Percentiles rank a stretch among this genome's conserved stretches.
These are phyloP conservation scores for Rhinolophus sinicus DNA, from an alignment of 2,113 vertebrate species.

Conservation along the genomic window DNA sequence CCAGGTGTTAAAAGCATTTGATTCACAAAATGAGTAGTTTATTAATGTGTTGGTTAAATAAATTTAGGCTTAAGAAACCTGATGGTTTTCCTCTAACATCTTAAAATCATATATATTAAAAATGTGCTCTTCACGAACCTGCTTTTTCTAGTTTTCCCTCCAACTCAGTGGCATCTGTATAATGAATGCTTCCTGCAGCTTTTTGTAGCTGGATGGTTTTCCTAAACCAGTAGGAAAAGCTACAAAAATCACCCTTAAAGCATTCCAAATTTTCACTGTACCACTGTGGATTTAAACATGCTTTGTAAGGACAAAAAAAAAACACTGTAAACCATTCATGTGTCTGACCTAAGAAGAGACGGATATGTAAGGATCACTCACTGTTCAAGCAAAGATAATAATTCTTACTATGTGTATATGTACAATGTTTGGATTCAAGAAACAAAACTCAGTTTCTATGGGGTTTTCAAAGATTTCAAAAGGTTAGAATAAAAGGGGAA, in stretches of 20 bases:
- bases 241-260: not conserved
- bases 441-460: not conserved
- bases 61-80: not conserved
- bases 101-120: not conserved
- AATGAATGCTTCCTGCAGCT: not conserved
- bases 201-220: not conserved
- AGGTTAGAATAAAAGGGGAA: not conserved
- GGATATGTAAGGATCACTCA: not conserved
- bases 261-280: not conserved
- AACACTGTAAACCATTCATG: not conserved
- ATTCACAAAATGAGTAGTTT: constrained; percentile 2
- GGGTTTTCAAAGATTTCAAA: constrained; percentile 29
- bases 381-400: not conserved
- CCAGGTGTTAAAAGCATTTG: not conserved
- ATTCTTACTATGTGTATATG: not conserved
- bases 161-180: not conserved
- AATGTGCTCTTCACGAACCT: not conserved
- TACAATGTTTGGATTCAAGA: not conserved
- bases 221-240: not conserved
- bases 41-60: not conserved
- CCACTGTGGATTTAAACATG: not conserved
- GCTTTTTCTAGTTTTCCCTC: not conserved
- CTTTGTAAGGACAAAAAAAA: not conserved
- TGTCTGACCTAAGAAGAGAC: not conserved
- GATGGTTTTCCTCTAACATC: not conserved